These are phyloP conservation scores for Endotricha flammealis DNA, from an alignment of 2,888 invertebrate genomes.

Conservation along the genomic window DNA sequence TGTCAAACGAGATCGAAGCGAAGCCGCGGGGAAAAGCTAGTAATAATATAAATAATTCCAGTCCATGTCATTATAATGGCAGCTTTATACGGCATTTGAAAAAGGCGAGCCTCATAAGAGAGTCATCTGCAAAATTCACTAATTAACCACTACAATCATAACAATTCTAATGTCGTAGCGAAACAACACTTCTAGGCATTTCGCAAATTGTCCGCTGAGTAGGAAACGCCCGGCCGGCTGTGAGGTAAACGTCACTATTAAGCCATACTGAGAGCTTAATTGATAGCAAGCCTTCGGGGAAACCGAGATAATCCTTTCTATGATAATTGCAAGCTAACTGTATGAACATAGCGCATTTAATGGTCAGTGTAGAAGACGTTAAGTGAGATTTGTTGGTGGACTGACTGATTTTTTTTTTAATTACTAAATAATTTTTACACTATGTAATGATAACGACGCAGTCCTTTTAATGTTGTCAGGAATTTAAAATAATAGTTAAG, in stretches of 20 bases:
- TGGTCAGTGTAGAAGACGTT: not conserved
- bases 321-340: conserved; percentile 8
- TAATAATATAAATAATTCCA: too few relatives aligned
- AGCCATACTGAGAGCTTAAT: conserved; percentile 28
- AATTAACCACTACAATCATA: conserved; percentile 2
- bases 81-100: not conserved
- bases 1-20: too few relatives aligned
- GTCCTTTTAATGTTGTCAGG: too few relatives aligned
- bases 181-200: conserved; percentile 30
- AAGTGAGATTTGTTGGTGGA: not conserved
- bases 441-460: too few relatives aligned
- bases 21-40: too few relatives aligned
- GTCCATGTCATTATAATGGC: too few relatives aligned
- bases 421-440: too few relatives aligned
- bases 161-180: conserved; percentile 21
- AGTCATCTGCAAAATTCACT: not conserved
- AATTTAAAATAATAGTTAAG: too few relatives aligned
- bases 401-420: not conserved
- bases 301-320: conserved; percentile 6
- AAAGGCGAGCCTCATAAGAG: not conserved
- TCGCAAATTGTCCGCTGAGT: conserved; percentile 20
- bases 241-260: conserved; percentile 16
- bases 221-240: conserved; percentile 21
- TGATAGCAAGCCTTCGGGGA: conserved; percentile 21
- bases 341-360: not conserved